Percentiles rank a stretch among this genome's conserved stretches.
Evolutionary conservation across 2,113 vertebrate genomes (phyloP).

Genomic region (Sakesphorus luctuosus): DNA sequence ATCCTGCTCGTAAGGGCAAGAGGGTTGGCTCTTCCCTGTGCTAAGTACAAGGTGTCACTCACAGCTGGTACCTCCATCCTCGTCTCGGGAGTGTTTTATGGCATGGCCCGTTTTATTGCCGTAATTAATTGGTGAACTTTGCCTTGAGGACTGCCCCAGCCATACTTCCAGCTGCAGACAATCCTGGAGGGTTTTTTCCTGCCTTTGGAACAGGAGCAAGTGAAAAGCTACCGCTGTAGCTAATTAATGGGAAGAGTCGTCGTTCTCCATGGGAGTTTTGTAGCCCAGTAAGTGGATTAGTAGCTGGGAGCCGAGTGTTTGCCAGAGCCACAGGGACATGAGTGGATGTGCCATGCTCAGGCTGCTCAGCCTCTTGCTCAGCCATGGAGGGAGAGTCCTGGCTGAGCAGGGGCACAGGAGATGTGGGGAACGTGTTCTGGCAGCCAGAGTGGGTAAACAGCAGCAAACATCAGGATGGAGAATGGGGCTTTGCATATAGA

Average conservation of each 20-base stretch:
- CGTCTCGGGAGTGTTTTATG: background rate
- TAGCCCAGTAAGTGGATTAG: background rate
- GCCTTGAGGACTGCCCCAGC: constrained; percentile 20
- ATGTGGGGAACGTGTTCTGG: no score
- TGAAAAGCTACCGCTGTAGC: background rate
- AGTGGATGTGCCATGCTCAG: fast-evolving
- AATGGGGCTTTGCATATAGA: background rate
- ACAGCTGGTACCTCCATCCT: constrained; percentile 20
- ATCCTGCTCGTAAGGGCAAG: background rate
- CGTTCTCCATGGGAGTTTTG: background rate
- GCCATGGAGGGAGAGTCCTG: background rate
- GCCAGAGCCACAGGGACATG: background rate
- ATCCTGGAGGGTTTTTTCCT: background rate
- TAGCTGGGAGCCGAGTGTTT: background rate
- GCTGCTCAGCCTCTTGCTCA: background rate
- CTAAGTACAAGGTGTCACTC: background rate
- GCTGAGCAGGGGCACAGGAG: background rate
- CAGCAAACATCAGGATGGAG: no score
- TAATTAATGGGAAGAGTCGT: constrained; percentile 13
- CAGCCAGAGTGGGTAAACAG: background rate
- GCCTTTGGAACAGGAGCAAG: background rate
- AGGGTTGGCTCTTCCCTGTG: background rate
- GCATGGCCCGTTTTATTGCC: constrained; percentile 39
- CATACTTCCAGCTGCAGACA: background rate
- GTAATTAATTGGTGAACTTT: constrained; percentile 60